Percentiles rank a stretch among this genome's conserved stretches.
These are phyloP conservation scores for Magallana gigas DNA, from an alignment of 1,140 invertebrate species.

Conservation along the genomic window DNA sequence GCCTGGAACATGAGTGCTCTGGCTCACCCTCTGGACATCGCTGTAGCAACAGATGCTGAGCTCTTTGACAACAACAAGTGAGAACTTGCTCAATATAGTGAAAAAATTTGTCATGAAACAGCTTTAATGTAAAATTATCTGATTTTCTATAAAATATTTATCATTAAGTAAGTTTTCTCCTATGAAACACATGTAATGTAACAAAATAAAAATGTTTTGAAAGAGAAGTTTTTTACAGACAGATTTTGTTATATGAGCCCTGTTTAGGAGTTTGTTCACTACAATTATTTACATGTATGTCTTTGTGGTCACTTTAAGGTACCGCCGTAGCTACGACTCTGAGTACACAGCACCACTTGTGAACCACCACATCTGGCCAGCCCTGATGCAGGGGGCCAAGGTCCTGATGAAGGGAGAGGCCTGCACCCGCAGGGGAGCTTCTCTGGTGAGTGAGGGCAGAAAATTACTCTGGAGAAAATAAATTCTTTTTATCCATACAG, in stretches of 20 bases:
- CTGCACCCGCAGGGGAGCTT: conserved; percentile 75
- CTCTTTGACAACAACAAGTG: conserved; percentile 79
- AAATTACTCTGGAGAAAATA: no score
- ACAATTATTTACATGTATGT: neutral
- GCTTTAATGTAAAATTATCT: no score
- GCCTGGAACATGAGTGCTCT: conserved; percentile 79
- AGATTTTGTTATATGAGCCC: neutral
- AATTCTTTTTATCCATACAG: no score
- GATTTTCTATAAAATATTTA: no score
- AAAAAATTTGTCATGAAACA: neutral
- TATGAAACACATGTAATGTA: no score
- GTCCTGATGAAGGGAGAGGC: conserved; percentile 77
- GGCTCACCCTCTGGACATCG: conserved; percentile 77
- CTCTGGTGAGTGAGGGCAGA: conserved; percentile 64
- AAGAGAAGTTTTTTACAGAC: no score
- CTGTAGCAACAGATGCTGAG: conserved; percentile 76
- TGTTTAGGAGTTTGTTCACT: neutral
- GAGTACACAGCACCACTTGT: conserved; percentile 79
- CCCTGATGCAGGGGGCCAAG: conserved; percentile 73
- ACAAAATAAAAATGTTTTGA: no score
- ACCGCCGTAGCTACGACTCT: conserved; percentile 79
- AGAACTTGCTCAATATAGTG: conserved; percentile 42
- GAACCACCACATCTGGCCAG: conserved; percentile 79
- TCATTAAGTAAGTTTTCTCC: no score
- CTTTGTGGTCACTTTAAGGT: conserved; percentile 66